Base-by-base conservation (phyloP, 2,888 invertebrate species). In the Dermolepida albohirtum region DNA sequence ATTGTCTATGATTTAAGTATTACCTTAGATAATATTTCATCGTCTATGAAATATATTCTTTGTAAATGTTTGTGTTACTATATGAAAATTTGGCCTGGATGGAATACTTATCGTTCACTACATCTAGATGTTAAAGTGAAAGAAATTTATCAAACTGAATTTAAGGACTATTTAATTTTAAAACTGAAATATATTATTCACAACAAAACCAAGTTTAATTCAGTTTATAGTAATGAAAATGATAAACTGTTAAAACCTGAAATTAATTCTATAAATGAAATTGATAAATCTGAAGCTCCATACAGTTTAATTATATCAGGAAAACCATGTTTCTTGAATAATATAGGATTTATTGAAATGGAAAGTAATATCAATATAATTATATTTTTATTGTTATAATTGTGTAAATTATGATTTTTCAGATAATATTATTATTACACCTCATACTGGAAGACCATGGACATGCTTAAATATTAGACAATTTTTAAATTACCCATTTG, bases 31-130 rank as follows among this genome's bases (percentile, higher is more conserved):
- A 55, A 59, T 16, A 17, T 72, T 0, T 47, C 69, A 2, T 12
- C 39, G 16, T 27, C 40, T 86, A 84, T 55, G 90, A 87, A 79
- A 92, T 91, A 82, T 94, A 94, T 10, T 92, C 82, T 72, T 12
- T 64, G 57, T 11, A 73, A 74, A 68, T 70, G 72, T 6, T 69
- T 74, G 43, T 64, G 71, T 5, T 71, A 74, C 59, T 74, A 71
- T 29, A 74, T 74, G 70, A 70, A 67, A 63, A 64, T 67, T 11
- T 74, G 74, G 74, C 73, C 73, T 5, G 73, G 73, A 29, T 74
- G 74, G 74, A 63, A 62, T 5, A 27, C 68, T 10, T 47, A 44
- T 41, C 40, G 40, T 34, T 41, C 49, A 5, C 65, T 66, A 16
- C 43, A 43, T 29, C 8, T 17, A 12, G 43, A 27, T 14, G 22